Evolutionary conservation across 2,888 invertebrate species (phyloP).

Genomic region (Diaperis boleti): DNA sequence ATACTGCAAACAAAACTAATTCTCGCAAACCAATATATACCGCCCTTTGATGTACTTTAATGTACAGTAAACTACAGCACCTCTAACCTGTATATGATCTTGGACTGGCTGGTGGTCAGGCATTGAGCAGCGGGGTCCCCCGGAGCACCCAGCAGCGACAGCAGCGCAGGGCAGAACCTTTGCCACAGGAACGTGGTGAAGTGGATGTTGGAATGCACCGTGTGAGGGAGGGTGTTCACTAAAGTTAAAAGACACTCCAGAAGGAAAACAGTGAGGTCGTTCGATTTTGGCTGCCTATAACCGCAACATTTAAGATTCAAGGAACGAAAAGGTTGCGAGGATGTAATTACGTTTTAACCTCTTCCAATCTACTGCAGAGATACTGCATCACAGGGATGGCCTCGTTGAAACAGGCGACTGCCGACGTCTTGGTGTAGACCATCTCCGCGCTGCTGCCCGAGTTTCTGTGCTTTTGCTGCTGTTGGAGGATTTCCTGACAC

Average conservation of each 20-base stretch:
- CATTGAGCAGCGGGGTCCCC: conserved; percentile 82
- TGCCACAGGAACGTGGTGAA: conserved; percentile 93
- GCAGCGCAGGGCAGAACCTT: conserved; percentile 89
- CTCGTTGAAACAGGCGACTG: conserved; percentile 89
- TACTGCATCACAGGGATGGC: conserved; percentile 92
- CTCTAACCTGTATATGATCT: conserved; percentile 84
- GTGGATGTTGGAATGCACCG: conserved; percentile 86
- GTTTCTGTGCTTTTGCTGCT: conserved; percentile 67
- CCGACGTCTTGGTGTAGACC: conserved; percentile 72
- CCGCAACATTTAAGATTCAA: conserved; percentile 5
- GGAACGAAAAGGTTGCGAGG: too few species aligned
- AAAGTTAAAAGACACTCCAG: conserved; percentile 89
- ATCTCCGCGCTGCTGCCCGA: conserved; percentile 69
- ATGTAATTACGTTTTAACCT: conserved; percentile 83
- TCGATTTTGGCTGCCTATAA: conserved; percentile 73
- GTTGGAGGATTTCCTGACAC: conserved; percentile 76
- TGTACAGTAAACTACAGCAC: too few species aligned
- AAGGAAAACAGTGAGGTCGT: conserved; percentile 79
- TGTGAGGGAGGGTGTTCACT: conserved; percentile 84
- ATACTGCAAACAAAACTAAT: conserved; percentile 70
- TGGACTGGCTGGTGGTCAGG: conserved; percentile 86
- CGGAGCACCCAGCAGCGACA: conserved; percentile 90
- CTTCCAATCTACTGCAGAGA: conserved; percentile 86
- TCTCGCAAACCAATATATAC: neutral
- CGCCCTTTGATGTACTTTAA: too few species aligned